Base-by-base conservation (phyloP, 2,888 invertebrate species). In the Brenthis ino region DNA sequence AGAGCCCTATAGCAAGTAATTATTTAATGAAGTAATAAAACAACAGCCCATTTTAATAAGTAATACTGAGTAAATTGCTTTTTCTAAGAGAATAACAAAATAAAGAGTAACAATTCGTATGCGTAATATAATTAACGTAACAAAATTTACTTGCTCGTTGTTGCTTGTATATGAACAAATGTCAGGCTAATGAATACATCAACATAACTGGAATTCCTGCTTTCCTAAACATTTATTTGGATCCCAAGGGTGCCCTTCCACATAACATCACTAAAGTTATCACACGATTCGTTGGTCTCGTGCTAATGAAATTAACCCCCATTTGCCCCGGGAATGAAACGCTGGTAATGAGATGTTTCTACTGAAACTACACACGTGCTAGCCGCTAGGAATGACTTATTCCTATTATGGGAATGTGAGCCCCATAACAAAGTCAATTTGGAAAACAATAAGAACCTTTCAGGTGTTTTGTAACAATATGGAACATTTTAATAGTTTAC, bases 291-390 rank as follows among this genome's bases (percentile, higher is more conserved):
- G 92, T 90, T 91, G 91, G 84, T 87, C 80, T 79, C 86, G 82
- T 82, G 81, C 88, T 93, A 93, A 93, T 93, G 91, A 92, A 93
- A 92, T 91, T 91, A 93, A 91, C 89, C 88, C 85, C 85, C 84
- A 85, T 87, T 88, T 82, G 80, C 83, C 79, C 82, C 81, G 83
- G 81, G 85, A 87, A 85, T 83, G 82, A 85, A 86, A 85, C 81
- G 83, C 75, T 82, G 80, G 87, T 89, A 90, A 89, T 89, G 89
- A 89, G 87, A 88, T 77, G 77, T 79, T 80, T 75, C 78, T 78
- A 77, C 80, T 84, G 82, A 83, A 84, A 88, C 88, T 86, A 88
- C 84, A 81, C 78, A 82, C 83, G 82, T 83, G 86, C 84, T 82
- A 80, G 80, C 76, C 75, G 69, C 66, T 68, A 68, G 81, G 79